phyloP scores from a whole-genome alignment of 2,113 vertebrate genomes.

The Onychorhynchus coronatus region DNA sequence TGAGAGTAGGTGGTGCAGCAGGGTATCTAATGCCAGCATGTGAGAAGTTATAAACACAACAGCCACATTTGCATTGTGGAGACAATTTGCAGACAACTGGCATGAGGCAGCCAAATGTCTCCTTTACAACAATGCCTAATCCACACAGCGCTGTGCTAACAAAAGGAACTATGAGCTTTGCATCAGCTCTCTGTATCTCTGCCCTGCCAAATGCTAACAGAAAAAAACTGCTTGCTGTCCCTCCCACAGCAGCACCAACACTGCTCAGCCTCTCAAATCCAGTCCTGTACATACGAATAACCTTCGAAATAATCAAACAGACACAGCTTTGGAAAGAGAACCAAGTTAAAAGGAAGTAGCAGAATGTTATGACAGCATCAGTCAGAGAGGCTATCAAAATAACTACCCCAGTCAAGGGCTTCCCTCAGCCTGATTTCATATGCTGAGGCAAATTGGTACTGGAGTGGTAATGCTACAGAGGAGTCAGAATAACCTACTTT shows the following conservation, averaged over 20 bases:
- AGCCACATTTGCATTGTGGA: not conserved
- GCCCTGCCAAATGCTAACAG: not conserved
- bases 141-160: not conserved
- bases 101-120: constrained; percentile 27
- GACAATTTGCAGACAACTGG: constrained; percentile 7
- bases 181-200: not conserved
- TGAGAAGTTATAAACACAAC: not conserved
- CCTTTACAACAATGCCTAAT: constrained; percentile 34
- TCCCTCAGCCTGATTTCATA: not conserved
- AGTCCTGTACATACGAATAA: not conserved
- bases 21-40: not conserved
- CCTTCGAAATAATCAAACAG: not conserved
- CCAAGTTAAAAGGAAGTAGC: not conserved
- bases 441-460: not conserved
- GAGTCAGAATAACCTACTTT: constrained; percentile 44
- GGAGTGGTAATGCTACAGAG: not conserved
- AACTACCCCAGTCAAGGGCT: not conserved
- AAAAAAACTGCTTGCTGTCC: not conserved
- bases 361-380: not conserved
- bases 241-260: not conserved
- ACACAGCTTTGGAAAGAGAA: not conserved
- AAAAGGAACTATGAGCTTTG: constrained; percentile 38
- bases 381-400: not conserved
- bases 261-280: not conserved
- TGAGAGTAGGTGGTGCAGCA: not conserved